Percentiles rank a stretch among this genome's conserved stretches.
Evolutionary conservation across 2,113 vertebrate genomes (phyloP).

Genomic region (Cryptoleucopteryx plumbea): DNA sequence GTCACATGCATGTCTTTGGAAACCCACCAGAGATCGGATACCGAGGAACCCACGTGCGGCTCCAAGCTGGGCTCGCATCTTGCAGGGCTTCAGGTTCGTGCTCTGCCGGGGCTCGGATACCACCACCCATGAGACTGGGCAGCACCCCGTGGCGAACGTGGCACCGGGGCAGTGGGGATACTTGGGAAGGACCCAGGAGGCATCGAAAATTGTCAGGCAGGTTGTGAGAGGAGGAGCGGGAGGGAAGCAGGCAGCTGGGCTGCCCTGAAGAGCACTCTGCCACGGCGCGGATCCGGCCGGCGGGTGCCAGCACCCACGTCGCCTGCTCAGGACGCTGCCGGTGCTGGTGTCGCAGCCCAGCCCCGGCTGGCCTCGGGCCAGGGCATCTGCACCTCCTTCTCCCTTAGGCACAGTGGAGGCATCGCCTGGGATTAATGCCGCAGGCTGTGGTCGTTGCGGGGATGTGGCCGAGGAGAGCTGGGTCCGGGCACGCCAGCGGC

Average conservation of each 20-base stretch:
- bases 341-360: neutral
- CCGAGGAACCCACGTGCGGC: neutral
- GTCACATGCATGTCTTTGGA: neutral
- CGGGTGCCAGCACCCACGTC: neutral
- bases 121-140: neutral
- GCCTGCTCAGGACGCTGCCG: neutral
- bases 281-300: fast-evolving
- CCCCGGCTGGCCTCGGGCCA: neutral
- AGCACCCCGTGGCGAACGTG: fast-evolving
- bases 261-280: neutral
- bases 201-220: neutral
- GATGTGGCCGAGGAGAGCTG: neutral
- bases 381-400: neutral
- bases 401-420: neutral
- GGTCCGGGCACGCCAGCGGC: neutral
- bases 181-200: neutral
- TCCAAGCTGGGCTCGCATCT: neutral
- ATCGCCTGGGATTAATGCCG: neutral
- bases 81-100: neutral
- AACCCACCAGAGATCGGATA: neutral
- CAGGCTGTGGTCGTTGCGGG: neutral
- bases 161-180: neutral
- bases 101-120: neutral
- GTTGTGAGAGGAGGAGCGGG: neutral
- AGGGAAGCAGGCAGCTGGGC: neutral